Base-by-base conservation (phyloP, 2,797 vertebrate species). In the Oreortyx pictus region DNA sequence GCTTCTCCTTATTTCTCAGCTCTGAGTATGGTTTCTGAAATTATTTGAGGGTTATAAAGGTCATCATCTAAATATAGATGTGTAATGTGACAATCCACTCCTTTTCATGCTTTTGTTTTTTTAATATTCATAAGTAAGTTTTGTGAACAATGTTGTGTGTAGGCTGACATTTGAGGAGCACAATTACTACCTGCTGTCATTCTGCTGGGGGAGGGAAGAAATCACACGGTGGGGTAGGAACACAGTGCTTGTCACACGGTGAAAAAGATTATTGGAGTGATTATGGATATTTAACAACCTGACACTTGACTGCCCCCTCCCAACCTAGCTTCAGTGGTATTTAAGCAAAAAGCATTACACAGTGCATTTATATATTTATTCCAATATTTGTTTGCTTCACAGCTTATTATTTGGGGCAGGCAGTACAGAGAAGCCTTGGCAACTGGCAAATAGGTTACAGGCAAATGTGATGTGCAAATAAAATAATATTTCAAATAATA, bases 111-210 rank as follows among this genome's bases (percentile, higher is more conserved):
- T 66, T 70, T 24, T 39, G 20, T 76, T 82, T 90, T 89, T 89
- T 91, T 81, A 76, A 61, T 88, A 82, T 95, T 93, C 82, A 25
- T 68, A 90, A 82, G 72, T 60, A 52, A 89, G 79, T 71, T 84
- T 89, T 85, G 61, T 75, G 90, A 95, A 82, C 90, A 93, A 49
- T 74, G 47, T 81, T 92, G n/a, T 72, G 76, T 94, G 94, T 95
- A 92, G 94, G 96, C 79, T 95, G 93, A 82, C 84, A 46, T 89
- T 78, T 91, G 75, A 94, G 82, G 77, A 87, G 72, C 88, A 86
- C 91, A 78, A 92, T 96, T 94, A 89, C 92, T 96, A 85, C 95
- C 94, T 96, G 88, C 94, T 95, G 93, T 82, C 75, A 39, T 91
- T 89, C 81, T 96, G 88, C 94, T 93, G 95, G 70, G 44, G 65